Percentiles rank a stretch among this genome's conserved stretches.
phyloP scores from a whole-genome alignment of 2,888 invertebrate species.

The Notocelia uddmanniana region DNA sequence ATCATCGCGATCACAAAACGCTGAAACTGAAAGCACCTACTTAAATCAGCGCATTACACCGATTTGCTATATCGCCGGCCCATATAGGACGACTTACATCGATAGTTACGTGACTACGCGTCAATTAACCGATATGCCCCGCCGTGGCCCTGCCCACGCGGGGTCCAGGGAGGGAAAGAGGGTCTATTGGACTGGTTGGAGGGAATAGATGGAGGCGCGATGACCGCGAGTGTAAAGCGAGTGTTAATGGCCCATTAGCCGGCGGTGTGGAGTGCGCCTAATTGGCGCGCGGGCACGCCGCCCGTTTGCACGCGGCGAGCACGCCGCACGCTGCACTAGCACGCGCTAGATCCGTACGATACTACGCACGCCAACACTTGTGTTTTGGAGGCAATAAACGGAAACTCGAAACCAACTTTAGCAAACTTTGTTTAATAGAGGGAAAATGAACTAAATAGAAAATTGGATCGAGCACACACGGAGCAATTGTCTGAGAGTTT shows the following conservation, averaged over 20 bases:
- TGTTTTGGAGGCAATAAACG: constrained; percentile 43
- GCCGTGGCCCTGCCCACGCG: constrained; percentile 51
- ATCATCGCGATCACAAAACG: background rate
- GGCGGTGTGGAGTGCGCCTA: constrained; percentile 67
- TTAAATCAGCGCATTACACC: constrained; percentile 33
- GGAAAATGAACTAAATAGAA: constrained; percentile 22
- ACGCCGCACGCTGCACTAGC: constrained; percentile 49
- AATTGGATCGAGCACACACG: constrained; percentile 21
- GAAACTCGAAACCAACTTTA: constrained; percentile 32
- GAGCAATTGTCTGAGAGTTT: constrained; percentile 20
- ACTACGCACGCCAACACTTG: constrained; percentile 68
- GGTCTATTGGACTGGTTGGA: constrained; percentile 49
- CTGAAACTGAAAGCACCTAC: constrained; percentile 32
- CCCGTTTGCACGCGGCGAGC: constrained; percentile 49
- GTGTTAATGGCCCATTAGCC: constrained; percentile 83
- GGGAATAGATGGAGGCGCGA: constrained; percentile 69
- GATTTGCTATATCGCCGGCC: constrained; percentile 57
- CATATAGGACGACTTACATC: constrained; percentile 55
- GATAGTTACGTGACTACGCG: constrained; percentile 59
- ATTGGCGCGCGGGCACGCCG: constrained; percentile 63
- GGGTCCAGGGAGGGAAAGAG: constrained; percentile 50
- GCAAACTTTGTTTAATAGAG: constrained; percentile 29
- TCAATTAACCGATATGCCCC: constrained; percentile 57
- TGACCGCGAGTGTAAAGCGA: constrained; percentile 64
- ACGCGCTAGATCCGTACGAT: constrained; percentile 66